phyloP scores from a whole-genome alignment of 2,113 vertebrate genomes.

The Epinephelus lanceolatus region DNA sequence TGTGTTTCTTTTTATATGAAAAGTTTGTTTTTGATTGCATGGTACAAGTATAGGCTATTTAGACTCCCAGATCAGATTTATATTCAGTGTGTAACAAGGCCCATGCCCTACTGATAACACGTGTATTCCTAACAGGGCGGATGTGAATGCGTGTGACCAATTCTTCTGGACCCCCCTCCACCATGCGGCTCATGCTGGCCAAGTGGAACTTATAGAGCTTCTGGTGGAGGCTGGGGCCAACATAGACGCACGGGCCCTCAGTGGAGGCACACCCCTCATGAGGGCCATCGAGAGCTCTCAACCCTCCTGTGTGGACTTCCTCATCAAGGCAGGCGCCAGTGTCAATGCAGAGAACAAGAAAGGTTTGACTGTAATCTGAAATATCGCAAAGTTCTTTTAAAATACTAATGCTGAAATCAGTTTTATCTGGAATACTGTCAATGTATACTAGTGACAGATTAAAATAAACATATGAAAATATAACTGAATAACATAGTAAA shows the following conservation, averaged over 20 bases:
- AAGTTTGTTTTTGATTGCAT: too few species aligned
- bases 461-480: background rate
- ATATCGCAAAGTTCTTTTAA: background rate
- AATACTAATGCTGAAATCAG: background rate
- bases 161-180: conserved; percentile 97
- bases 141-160: conserved; percentile 89
- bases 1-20: too few species aligned
- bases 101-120: background rate
- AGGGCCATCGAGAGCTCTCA: conserved; percentile 91
- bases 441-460: background rate
- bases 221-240: conserved; percentile 88
- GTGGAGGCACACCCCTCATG: conserved; percentile 91
- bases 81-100: background rate
- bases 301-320: conserved; percentile 88
- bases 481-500: background rate
- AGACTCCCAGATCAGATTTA: background rate
- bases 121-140: conserved; percentile 81
- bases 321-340: conserved; percentile 89
- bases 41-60: too few species aligned
- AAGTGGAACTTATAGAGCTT: conserved; percentile 87
- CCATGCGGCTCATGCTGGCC: conserved; percentile 91
- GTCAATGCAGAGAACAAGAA: conserved; percentile 86
- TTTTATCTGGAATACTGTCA: too few species aligned
- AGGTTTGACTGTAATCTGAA: conserved; percentile 77
- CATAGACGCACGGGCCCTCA: conserved; percentile 85